phyloP scores from a whole-genome alignment of 2,797 vertebrate species.

The Hippopotamyrus pictus region DNA sequence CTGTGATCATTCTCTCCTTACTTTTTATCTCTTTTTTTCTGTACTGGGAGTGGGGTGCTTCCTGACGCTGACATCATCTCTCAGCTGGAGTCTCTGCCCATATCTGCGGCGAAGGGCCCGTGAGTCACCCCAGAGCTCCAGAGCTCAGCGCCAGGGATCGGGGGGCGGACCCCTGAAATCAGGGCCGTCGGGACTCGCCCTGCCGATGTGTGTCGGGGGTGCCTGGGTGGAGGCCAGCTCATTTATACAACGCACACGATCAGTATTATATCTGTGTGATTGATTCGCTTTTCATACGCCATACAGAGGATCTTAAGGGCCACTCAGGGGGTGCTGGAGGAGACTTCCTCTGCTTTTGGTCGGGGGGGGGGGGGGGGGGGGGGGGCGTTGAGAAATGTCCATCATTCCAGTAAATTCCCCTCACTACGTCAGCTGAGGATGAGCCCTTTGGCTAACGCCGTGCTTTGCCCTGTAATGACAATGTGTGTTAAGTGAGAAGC shows the following conservation, averaged over 20 bases:
- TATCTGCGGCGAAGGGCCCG: background rate
- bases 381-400: background rate
- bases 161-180: background rate
- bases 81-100: background rate
- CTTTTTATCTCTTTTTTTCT: background rate
- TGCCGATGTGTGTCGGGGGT: background rate
- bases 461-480: background rate
- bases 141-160: background rate
- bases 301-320: conserved; percentile 23
- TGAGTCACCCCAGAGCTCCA: background rate
- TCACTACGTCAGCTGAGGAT: background rate
- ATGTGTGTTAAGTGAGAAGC: background rate
- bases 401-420: background rate
- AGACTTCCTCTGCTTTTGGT: background rate
- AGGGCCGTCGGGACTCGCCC: background rate
- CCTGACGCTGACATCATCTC: background rate
- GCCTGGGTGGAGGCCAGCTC: background rate
- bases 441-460: background rate
- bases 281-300: background rate
- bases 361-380: background rate
- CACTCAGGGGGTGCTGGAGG: background rate
- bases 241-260: background rate
- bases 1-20: background rate
- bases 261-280: background rate
- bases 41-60: background rate